Conservation (phyloP, 2,888 invertebrate genomes). For the Watsonalla cultraria region DNA sequence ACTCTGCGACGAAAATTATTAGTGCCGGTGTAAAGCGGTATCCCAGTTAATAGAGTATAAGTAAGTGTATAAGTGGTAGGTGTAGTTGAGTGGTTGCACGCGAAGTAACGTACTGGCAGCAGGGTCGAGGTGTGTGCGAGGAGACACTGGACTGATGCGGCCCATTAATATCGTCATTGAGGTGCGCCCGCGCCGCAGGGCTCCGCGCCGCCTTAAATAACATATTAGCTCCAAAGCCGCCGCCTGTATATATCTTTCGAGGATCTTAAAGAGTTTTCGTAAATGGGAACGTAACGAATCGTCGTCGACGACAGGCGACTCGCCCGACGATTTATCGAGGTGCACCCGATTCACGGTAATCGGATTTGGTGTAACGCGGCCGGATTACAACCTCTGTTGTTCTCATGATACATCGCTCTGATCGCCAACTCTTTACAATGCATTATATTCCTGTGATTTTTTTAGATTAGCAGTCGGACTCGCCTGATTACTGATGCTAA, state of each 20-base stretch:
- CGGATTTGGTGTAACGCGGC: constrained; percentile 51
- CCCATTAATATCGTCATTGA: constrained; percentile 70
- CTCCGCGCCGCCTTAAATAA: constrained; percentile 62
- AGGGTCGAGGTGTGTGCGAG: neutral
- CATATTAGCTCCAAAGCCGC: constrained; percentile 70
- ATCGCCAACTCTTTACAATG: constrained; percentile 1
- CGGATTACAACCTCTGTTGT: constrained; percentile 6
- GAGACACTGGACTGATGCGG: constrained; percentile 47
- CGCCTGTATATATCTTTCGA: constrained; percentile 61
- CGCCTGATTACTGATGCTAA: no score
- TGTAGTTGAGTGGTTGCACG: neutral
- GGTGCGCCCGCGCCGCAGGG: constrained; percentile 66
- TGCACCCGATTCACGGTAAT: constrained; percentile 64
- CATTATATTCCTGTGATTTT: no score
- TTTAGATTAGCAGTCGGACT: no score
- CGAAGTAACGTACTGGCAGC: neutral
- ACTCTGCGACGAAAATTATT: no score
- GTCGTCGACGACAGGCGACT: constrained; percentile 60
- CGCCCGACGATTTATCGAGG: constrained; percentile 60
- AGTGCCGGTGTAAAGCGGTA: no score
- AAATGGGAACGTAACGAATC: constrained; percentile 68
- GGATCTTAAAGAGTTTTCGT: constrained; percentile 50
- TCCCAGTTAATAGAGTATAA: no score
- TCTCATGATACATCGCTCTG: constrained; percentile 4
- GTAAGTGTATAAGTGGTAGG: neutral